Base-by-base conservation (phyloP, 2,888 invertebrate species). In the Tetragonisca angustula region DNA sequence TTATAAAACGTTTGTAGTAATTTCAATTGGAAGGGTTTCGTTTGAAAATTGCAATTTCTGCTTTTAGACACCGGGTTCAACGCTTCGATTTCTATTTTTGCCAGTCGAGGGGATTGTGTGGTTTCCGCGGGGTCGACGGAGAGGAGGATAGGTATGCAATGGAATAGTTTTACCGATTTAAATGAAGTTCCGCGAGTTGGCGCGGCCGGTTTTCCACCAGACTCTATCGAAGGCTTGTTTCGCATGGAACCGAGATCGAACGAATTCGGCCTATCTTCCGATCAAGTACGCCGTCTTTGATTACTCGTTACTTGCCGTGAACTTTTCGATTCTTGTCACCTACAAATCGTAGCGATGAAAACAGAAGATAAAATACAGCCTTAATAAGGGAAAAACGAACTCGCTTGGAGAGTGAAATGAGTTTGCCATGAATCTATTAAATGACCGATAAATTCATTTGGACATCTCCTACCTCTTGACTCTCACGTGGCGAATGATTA, bases 141-240 rank as follows among this genome's bases (percentile, higher is more conserved):
- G 49, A 49, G 32, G 17, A 50, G 19, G 49, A 59, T n/a, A 24
- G 74, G 36, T 19, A 64, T 64, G 64, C 74, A 36, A 36, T 36
- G 64, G 62, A 74, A 74, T 74, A 74, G 74, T 74, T 74, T 74
- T 74, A 36, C 64, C 52, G 74, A 74, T 74, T 74, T 74, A 74
- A 74, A 74, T 64, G 74, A 74, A 64, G 73, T 62, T 73, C 5
- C 13, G 27, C n/a, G 49, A 24, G 49, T 36, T 17, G 43, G 21
- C 4, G n/a, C 64, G 43, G 43, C n/a, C n/a, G 36, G 50, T 54
- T 62, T 32, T 52, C 52, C 64, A 19, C 5, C 36, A 27, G 32
- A 62, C 50, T n/a, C 52, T 32, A 50, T 62, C 71, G 43, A 13
- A 27, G 49, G 49, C 36, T 15, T 36, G 70, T 70, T 70, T 43